Percentiles rank a stretch among this genome's conserved stretches.
These are phyloP conservation scores for Phataginus tetradactyla DNA, from an alignment of 2,797 vertebrate species.

Conservation along the genomic window DNA sequence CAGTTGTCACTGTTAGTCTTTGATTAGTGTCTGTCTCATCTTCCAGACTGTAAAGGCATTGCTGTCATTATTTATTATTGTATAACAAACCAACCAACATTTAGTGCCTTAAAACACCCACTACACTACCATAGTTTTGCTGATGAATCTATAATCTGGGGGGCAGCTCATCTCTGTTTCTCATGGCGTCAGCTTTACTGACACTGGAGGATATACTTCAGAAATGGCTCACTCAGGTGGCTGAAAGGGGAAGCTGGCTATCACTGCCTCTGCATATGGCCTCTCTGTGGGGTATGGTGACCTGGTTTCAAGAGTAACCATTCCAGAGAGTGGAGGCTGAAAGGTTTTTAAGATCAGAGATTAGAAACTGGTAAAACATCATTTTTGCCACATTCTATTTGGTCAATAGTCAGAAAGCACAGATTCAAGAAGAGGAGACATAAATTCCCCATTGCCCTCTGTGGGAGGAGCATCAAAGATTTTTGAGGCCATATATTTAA, in stretches of 20 bases:
- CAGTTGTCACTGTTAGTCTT: neutral
- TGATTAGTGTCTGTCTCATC: neutral
- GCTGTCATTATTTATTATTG: neutral
- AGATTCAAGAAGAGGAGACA: neutral
- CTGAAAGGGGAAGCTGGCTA: neutral
- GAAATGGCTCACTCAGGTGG: neutral
- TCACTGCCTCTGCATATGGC: neutral
- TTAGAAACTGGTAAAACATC: neutral
- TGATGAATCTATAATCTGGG: neutral
- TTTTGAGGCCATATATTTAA: neutral
- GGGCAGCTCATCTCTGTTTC: neutral
- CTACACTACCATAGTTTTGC: neutral
- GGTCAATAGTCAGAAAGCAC: neutral
- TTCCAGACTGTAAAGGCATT: neutral
- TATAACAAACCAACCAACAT: neutral
- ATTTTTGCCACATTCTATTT: neutral
- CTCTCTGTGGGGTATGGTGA: neutral
- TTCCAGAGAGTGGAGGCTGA: neutral
- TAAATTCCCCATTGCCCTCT: neutral
- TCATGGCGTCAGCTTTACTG: neutral
- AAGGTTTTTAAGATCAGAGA: neutral
- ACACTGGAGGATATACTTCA: neutral
- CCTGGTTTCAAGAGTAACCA: neutral
- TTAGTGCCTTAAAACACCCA: neutral
- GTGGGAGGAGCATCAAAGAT: neutral